A percentile compares a stretch with the other conserved stretches of the same genome.
Evolutionary conservation across 2,113 vertebrate species (phyloP).

Genomic region (Cyprinodon tularosa): DNA sequence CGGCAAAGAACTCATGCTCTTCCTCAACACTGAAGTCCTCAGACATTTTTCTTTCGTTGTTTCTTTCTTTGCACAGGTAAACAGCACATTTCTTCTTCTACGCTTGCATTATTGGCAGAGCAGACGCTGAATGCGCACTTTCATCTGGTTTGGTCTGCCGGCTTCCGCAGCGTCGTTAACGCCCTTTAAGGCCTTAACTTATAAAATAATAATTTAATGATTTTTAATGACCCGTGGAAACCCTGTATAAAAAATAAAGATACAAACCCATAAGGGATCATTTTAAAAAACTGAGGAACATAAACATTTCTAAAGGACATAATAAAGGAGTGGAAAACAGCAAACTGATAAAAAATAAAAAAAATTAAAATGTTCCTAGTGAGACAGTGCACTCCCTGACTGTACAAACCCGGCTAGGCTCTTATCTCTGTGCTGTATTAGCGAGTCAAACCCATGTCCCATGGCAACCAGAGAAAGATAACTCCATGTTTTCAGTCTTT

Average conservation of each 20-base stretch:
- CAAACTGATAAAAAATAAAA: background rate
- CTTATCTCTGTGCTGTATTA: slow-evolving; percentile 21
- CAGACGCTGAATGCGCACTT: too few species aligned
- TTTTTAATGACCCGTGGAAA: too few species aligned
- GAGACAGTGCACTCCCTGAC: background rate
- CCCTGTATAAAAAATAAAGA: background rate
- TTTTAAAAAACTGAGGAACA: background rate
- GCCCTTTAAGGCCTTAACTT: too few species aligned
- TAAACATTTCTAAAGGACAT: background rate
- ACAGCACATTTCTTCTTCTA: too few species aligned
- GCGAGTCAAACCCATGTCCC: slow-evolving; percentile 8
- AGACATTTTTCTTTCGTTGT: too few species aligned
- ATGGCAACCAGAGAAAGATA: slow-evolving; percentile 25
- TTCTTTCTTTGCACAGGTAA: too few species aligned
- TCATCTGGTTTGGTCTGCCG: too few species aligned
- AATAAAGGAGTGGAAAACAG: background rate
- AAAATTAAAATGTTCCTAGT: background rate
- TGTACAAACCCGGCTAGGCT: slow-evolving; percentile 19
- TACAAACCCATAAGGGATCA: background rate
- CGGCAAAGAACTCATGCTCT: too few species aligned
- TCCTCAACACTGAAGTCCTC: too few species aligned
- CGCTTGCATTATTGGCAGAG: too few species aligned
- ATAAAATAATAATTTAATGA: too few species aligned
- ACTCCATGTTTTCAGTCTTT: background rate
- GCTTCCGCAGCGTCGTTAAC: too few species aligned